Evolutionary conservation across 2,797 vertebrate genomes (phyloP).

Genomic region (Channallabes apus): DNA sequence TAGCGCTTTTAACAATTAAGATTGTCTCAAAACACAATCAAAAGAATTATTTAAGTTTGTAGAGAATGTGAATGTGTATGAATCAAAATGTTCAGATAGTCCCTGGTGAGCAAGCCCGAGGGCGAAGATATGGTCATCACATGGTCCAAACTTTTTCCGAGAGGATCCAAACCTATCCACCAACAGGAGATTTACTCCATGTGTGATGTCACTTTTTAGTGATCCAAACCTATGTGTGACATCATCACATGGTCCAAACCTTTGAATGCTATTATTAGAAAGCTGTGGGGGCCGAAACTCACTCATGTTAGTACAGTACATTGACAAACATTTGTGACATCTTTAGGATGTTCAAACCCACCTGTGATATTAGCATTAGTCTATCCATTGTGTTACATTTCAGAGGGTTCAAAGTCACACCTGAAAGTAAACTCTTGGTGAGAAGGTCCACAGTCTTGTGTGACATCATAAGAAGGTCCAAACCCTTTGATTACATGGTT

Average conservation of each 20-base stretch:
- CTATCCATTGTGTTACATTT: not conserved
- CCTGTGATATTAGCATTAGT: too few relatives aligned
- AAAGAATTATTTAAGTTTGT: too few relatives aligned
- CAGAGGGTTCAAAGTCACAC: not conserved
- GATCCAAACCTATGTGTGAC: not conserved
- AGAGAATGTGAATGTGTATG: too few relatives aligned
- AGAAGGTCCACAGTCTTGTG: too few relatives aligned
- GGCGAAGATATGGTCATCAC: not conserved
- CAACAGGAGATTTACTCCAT: not conserved
- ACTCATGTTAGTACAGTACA: not conserved
- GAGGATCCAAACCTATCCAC: not conserved
- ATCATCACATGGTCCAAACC: not conserved
- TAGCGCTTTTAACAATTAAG: too few relatives aligned
- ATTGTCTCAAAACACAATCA: too few relatives aligned
- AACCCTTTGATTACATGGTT: not conserved
- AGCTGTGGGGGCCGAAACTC: not conserved
- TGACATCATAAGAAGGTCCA: not conserved
- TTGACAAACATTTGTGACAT: not conserved
- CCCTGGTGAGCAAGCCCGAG: too few relatives aligned
- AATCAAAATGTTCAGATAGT: too few relatives aligned
- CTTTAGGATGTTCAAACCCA: not conserved
- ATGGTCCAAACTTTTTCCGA: not conserved
- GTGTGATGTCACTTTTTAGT: not conserved
- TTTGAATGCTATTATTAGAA: not conserved
- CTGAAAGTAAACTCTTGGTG: too few relatives aligned